Evolutionary conservation across 2,888 invertebrate genomes (phyloP).

Genomic region (Villa cingulata): DNA sequence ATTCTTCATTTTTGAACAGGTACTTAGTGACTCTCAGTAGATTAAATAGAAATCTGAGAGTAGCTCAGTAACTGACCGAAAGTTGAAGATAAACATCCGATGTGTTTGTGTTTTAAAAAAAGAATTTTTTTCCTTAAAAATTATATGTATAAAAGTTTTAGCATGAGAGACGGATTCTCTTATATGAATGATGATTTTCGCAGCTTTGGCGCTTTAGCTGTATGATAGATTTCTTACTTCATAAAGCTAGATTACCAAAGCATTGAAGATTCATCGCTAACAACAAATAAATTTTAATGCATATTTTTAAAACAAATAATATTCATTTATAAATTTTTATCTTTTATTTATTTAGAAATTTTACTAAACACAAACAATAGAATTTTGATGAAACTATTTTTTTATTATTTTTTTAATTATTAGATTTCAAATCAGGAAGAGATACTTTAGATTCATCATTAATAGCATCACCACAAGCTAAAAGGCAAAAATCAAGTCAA

Average conservation of each 20-base stretch:
- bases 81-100: constrained; percentile 10
- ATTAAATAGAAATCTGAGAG: constrained; percentile 29
- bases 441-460: constrained; percentile 29
- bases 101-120: background rate
- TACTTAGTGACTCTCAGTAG: constrained; percentile 78
- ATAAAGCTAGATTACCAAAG: constrained; percentile 96
- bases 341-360: background rate
- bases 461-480: constrained; percentile 30
- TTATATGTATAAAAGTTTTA: background rate
- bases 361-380: background rate
- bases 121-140: background rate
- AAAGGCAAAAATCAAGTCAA: constrained; percentile 30
- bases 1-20: constrained; percentile 45
- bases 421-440: constrained; percentile 28
- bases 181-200: constrained; percentile 37
- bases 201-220: constrained; percentile 84
- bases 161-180: no score
- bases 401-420: constrained; percentile 7
- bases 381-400: background rate
- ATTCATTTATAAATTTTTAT: background rate
- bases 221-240: constrained; percentile 59
- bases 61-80: constrained; percentile 33
- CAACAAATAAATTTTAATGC: background rate
- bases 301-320: background rate
- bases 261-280: constrained; percentile 41